Base-by-base conservation (phyloP, 2,797 vertebrate genomes). In the Graptemys geographica region DNA sequence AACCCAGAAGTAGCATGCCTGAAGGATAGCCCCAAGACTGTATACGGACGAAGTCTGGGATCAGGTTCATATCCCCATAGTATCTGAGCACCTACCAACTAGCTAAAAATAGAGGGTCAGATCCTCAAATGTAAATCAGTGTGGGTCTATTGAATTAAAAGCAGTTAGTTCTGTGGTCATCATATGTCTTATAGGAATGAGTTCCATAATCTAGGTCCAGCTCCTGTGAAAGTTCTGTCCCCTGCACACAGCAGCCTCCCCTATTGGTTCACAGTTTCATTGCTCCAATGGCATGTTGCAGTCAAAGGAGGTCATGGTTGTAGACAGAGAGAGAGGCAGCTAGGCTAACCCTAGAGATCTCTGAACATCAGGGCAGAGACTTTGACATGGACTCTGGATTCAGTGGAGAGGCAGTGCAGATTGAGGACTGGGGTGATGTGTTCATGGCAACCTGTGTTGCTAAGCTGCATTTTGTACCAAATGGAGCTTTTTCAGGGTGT, bases 341-440 rank as follows among this genome's bases (percentile, higher is more conserved):
- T 78, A 49, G 13, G 44, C 41, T 78, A 49, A 28, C 56, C 15
- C 69, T 23, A 41, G 81, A 88, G 55, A 2, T 74, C 91, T 91
- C 52, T 84, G 79, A 84, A 95, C 16, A 80, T 55, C 11, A 87
- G 27, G 21, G n/a, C 6, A 7, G 82, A 87, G 33, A 79, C 33
- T 28, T 87, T 0, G 15, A 56, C 56, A 33, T 76, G 52, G 28
- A 86, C 53, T 27, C 18, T 41, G 16, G 0, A 0, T 44, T 85
- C 4, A 2, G 28, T 79, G 81, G 53, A 59, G 33, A 87, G 83
- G 65, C 84, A 86, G 2, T 27, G 82, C 1, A 3, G 27, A 76
- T 80, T 88, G 69, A 59, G 10, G 51, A 62, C 55, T 0, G 0
- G 23, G 31, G 74, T 33, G 49, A 92, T 10, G 1, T 59, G 11